Conservation (phyloP, 2,797 vertebrate genomes). For the Microctenopoma lineatum region DNA sequence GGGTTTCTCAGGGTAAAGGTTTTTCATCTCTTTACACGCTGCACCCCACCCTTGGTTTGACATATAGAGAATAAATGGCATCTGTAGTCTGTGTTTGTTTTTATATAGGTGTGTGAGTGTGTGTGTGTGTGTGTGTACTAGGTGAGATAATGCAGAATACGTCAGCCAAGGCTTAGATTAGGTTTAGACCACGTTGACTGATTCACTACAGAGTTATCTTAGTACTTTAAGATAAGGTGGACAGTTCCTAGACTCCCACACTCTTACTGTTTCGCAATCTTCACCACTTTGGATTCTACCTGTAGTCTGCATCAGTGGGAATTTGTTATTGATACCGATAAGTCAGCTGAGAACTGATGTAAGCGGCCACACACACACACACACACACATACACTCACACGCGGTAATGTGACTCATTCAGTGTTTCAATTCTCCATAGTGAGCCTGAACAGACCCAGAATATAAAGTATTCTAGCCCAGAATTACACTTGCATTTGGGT, state of each 20-base stretch:
- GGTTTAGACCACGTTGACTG: slow-evolving; percentile 63
- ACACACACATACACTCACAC: slow-evolving; percentile 5
- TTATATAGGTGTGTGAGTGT: slow-evolving; percentile 17
- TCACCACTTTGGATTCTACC: slow-evolving; percentile 35
- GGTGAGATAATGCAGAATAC: slow-evolving; percentile 73
- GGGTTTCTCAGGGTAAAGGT: slow-evolving; percentile 46
- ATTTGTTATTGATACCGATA: slow-evolving; percentile 15
- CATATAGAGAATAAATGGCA: slow-evolving; percentile 63
- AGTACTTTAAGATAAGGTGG: slow-evolving; percentile 72
- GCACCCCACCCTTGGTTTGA: slow-evolving; percentile 54
- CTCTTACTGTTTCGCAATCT: slow-evolving; percentile 38
- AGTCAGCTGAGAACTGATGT: slow-evolving; percentile 17
- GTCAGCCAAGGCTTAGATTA: slow-evolving; percentile 65
- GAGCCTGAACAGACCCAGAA: slow-evolving; percentile 16
- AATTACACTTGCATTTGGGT: slow-evolving; percentile 42
- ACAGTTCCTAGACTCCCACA: slow-evolving; percentile 70
- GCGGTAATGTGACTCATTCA: slow-evolving; percentile 8
- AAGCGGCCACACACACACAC: slow-evolving; percentile 11
- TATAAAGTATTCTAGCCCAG: slow-evolving; percentile 10
- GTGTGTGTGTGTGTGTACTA: slow-evolving; percentile 38
- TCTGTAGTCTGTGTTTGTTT: slow-evolving; percentile 72
- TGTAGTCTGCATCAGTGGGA: slow-evolving; percentile 22
- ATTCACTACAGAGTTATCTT: slow-evolving; percentile 79
- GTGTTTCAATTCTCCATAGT: slow-evolving; percentile 12
- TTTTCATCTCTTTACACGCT: slow-evolving; percentile 38